Evolutionary conservation across 2,888 invertebrate genomes (phyloP).

Genomic region (Xanthorhoe designata): DNA sequence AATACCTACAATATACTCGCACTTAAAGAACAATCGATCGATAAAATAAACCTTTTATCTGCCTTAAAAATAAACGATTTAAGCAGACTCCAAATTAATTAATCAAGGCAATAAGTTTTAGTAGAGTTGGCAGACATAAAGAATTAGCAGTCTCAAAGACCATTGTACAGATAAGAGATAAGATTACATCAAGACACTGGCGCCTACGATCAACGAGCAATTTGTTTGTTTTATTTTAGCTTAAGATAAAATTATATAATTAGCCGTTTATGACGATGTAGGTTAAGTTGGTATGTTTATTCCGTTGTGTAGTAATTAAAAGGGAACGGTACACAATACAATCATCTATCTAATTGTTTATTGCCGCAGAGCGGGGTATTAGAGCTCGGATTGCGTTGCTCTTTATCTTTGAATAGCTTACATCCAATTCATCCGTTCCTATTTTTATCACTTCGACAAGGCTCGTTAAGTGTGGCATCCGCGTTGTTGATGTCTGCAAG

Average conservation of each 20-base stretch:
- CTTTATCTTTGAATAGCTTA: conserved; percentile 77
- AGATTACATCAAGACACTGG: conserved; percentile 48
- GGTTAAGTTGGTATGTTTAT: conserved; percentile 17
- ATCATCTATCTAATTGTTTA: conserved; percentile 68
- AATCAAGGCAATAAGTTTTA: conserved; percentile 42
- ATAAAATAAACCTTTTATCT: conserved; percentile 25
- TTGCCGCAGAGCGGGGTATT: conserved; percentile 55
- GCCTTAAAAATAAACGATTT: conserved; percentile 27
- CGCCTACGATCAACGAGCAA: conserved; percentile 45
- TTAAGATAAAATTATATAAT: conserved; percentile 14
- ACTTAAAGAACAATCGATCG: conserved; percentile 2
- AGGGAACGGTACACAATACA: conserved; percentile 45
- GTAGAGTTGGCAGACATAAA: conserved; percentile 45
- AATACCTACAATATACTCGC: not conserved
- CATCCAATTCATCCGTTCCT: conserved; percentile 80
- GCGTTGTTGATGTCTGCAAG: conserved; percentile 81
- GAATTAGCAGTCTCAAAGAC: conserved; percentile 47
- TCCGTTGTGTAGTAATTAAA: conserved; percentile 19
- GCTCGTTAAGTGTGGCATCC: conserved; percentile 83
- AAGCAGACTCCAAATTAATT: conserved; percentile 41
- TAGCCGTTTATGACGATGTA: conserved; percentile 17
- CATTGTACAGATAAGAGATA: conserved; percentile 49
- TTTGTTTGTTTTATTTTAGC: conserved; percentile 41
- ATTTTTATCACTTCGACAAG: conserved; percentile 83
- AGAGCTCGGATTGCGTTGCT: conserved; percentile 59